These are phyloP conservation scores for Myrmophylax atrothorax DNA, from an alignment of 2,113 vertebrate genomes.

Conservation along the genomic window DNA sequence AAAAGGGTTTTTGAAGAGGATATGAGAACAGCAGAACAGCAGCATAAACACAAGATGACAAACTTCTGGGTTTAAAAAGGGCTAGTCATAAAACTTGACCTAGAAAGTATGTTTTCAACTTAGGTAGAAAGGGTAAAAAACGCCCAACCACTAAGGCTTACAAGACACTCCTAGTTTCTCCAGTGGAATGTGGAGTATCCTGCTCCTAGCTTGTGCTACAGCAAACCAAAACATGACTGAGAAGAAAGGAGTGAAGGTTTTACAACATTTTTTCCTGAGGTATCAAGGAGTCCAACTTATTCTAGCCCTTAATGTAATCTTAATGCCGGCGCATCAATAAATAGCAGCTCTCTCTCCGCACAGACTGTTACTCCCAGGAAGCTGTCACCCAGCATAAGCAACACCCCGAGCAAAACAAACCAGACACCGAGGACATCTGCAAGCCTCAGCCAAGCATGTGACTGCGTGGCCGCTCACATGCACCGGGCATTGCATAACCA, in stretches of 20 bases:
- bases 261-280: background rate
- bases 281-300: background rate
- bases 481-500: conserved; percentile 22
- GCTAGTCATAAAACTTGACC: background rate
- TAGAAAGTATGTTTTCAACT: background rate
- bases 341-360: background rate
- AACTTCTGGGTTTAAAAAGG: background rate
- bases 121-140: background rate
- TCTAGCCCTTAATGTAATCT: accelerated
- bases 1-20: background rate
- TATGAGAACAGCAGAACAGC: background rate
- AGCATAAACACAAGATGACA: background rate
- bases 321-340: accelerated
- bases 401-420: background rate
- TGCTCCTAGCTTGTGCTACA: background rate
- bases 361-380: too few relatives aligned
- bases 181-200: background rate
- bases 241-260: background rate
- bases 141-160: background rate
- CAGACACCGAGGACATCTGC: background rate
- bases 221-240: background rate
- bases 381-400: background rate
- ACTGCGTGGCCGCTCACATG: conserved; percentile 8
- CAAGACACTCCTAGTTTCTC: background rate
- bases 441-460: conserved; percentile 16